These are phyloP conservation scores for Ricordea florida DNA, from an alignment of 92 coral and sea anemone genomes.

Conservation along the genomic window DNA sequence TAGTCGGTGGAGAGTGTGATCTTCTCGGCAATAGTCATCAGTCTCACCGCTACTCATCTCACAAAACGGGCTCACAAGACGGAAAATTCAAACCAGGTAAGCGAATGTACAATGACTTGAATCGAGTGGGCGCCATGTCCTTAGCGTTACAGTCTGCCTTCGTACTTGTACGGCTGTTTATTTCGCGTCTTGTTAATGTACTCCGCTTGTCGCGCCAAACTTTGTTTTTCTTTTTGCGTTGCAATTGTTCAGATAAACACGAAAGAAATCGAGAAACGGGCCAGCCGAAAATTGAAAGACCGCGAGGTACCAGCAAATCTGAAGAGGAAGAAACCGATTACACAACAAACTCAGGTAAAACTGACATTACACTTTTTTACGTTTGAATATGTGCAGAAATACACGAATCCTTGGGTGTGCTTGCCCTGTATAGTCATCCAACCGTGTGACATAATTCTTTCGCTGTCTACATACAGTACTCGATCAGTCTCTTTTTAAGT, in stretches of 20 bases:
- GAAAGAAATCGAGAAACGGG: constrained; percentile 61
- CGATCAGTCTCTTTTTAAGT: too few species aligned
- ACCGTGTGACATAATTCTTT: too few species aligned
- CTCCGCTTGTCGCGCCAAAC: not conserved
- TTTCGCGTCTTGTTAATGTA: not conserved
- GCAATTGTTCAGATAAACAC: constrained; percentile 17
- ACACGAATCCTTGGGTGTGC: too few species aligned
- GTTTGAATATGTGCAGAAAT: too few species aligned
- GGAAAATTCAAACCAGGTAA: constrained; percentile 88
- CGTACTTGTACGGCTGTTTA: not conserved
- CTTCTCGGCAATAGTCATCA: constrained; percentile 97
- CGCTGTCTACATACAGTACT: too few species aligned
- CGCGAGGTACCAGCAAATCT: constrained; percentile 32
- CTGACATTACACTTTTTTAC: too few species aligned
- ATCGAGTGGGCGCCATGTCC: not conserved
- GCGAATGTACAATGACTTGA: not conserved
- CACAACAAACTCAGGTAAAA: constrained; percentile 36
- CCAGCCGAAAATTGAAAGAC: constrained; percentile 65
- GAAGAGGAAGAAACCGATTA: constrained; percentile 18
- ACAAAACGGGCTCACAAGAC: constrained; percentile 95
- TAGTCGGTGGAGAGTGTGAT: constrained; percentile 99
- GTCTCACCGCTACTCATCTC: constrained; percentile 95
- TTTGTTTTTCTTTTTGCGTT: too few species aligned
- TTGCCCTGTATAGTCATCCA: too few species aligned
- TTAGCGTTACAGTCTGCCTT: not conserved